Base-by-base conservation (phyloP, 2,113 vertebrate species). In the Sardina pilchardus region DNA sequence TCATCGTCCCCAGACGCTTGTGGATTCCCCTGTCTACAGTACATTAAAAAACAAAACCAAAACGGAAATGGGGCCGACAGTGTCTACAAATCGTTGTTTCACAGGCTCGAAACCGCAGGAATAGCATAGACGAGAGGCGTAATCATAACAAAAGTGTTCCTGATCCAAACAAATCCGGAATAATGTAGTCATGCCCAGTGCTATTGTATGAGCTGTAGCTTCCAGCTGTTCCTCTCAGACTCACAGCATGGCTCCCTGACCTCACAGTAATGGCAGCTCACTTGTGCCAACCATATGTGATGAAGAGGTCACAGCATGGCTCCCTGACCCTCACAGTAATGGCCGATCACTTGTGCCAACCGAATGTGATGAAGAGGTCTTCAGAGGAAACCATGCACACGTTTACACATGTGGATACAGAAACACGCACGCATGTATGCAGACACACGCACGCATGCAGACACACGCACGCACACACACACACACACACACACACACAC, bases 201-300 rank as follows among this genome's bases (percentile, higher is more conserved):
- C 21, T 81, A 83, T 75, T 84, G 48, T 7, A 26, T 17, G 44
- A 84, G 82, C 83, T 48, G 82, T 82, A 36, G 34, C 21, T 36
- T 83, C 89, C 89, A 89, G 89, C 88, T 90, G 89, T 85, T 88
- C 75, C 81, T 84, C 71, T 26, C 71, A 67, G 71, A 48, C 81
- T 85, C 81, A 21, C 50, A 71, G 75, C 71, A 81, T 30, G 59
- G 84, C 86, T 85, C 85, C 86, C 83, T 81, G 89, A 88, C 88
- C 63, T 71, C 26, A 10, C 9, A 4, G 2, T 12, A 71, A 71
- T 14, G 24, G 24, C 59, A 24, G 21, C 26, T 63, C 21, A 63
- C 59, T 63, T 5, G 59, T 63, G 0, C 24, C 16, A 5, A 19
- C 1, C 21, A 17, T 14, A 6, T 63, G 59, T n/a, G 59, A 63